These are phyloP conservation scores for Buphagus erythrorhynchus DNA, from an alignment of 2,797 vertebrate species.

Conservation along the genomic window DNA sequence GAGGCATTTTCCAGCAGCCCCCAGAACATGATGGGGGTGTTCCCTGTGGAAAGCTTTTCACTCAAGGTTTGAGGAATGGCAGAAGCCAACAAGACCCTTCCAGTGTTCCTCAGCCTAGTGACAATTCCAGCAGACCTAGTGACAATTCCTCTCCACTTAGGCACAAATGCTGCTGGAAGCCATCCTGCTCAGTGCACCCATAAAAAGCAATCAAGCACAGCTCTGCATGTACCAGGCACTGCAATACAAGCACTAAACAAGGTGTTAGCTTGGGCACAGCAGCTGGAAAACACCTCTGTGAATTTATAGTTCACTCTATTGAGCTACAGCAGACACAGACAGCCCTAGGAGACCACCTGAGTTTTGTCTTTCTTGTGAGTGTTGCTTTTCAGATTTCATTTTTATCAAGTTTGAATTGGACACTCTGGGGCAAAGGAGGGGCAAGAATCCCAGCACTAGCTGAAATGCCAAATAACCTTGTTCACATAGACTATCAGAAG, in stretches of 20 bases:
- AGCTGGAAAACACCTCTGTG: neutral
- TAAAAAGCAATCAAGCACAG: neutral
- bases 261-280: neutral
- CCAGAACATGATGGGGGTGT: rapidly evolving
- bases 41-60: neutral
- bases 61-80: neutral
- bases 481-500: neutral
- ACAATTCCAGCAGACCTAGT: neutral
- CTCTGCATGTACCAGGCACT: neutral
- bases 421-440: neutral
- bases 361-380: neutral
- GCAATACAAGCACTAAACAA: neutral
- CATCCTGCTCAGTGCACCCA: neutral
- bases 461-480: neutral
- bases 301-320: rapidly evolving
- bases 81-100: neutral
- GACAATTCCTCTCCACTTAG: rapidly evolving
- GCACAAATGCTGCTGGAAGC: neutral
- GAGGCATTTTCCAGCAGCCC: neutral
- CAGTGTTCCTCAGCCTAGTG: neutral
- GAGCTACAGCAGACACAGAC: neutral
- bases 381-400: neutral
- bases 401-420: neutral
- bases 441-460: neutral
- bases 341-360: neutral